Conservation (phyloP, 2,113 vertebrate genomes). For the Guaruba guarouba region DNA sequence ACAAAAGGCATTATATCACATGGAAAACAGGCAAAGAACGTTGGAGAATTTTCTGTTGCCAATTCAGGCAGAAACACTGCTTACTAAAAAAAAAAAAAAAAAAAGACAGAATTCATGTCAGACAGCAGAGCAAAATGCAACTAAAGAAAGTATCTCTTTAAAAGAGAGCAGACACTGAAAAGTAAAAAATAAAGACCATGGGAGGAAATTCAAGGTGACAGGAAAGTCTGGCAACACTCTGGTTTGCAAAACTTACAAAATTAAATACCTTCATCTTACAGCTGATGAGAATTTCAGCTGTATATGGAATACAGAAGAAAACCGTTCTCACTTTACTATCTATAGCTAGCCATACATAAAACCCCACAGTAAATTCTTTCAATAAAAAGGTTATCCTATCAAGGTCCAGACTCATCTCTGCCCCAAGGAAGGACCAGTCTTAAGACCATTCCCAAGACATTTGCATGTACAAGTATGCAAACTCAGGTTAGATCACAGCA, state of each 20-base stretch:
- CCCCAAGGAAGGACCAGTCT: neutral
- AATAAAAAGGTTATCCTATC: neutral
- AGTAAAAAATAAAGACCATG: neutral
- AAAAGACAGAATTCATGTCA: neutral
- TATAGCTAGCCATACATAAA: neutral
- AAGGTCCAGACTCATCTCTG: neutral
- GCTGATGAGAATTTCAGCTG: neutral
- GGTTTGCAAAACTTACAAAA: neutral
- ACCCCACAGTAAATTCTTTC: neutral
- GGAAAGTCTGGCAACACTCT: neutral
- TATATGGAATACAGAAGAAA: neutral
- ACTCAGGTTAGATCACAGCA: neutral
- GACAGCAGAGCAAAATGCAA: neutral
- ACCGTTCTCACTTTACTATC: neutral
- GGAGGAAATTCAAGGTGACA: neutral
- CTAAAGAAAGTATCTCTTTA: neutral
- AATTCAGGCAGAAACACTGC: neutral
- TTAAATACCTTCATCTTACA: neutral
- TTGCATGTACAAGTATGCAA: neutral
- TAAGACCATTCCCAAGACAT: neutral
- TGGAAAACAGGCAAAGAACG: neutral
- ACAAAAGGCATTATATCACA: constrained; percentile 21
- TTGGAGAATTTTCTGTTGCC: neutral
- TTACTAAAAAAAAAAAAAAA: neutral
- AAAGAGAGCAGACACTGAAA: neutral